phyloP scores from a whole-genome alignment of 2,888 invertebrate species.

The Macrosoma leucophasiata region DNA sequence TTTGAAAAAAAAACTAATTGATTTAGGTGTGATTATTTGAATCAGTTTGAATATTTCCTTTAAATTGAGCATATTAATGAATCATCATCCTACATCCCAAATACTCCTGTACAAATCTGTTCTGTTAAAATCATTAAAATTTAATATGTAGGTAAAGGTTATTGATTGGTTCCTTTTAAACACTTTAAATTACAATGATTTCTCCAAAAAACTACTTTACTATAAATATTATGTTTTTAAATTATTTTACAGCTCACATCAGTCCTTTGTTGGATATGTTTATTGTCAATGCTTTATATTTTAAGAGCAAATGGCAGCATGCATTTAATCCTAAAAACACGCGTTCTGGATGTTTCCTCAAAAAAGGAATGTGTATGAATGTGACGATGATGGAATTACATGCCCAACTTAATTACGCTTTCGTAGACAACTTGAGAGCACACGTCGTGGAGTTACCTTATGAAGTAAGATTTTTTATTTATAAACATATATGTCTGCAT shows the following conservation, averaged over 20 bases:
- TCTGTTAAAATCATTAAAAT: too few species aligned
- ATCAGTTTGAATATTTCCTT: too few species aligned
- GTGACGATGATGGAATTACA: constrained; percentile 78
- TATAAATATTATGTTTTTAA: neutral
- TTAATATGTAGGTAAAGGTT: too few species aligned
- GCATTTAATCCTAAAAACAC: constrained; percentile 73
- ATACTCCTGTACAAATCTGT: too few species aligned
- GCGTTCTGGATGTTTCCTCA: constrained; percentile 69
- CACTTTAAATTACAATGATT: too few species aligned
- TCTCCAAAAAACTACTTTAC: neutral
- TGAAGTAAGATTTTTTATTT: constrained; percentile 54
- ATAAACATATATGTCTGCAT: too few species aligned
- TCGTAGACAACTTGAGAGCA: constrained; percentile 72
- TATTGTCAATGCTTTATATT: constrained; percentile 79
- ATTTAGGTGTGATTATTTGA: too few species aligned
- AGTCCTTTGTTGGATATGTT: constrained; percentile 66
- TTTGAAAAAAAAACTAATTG: too few species aligned
- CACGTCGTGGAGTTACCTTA: constrained; percentile 81
- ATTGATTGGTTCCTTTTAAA: too few species aligned
- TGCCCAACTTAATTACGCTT: constrained; percentile 73
- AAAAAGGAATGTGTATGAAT: constrained; percentile 54
- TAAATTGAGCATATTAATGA: too few species aligned
- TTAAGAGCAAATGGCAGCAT: constrained; percentile 78
- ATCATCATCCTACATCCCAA: too few species aligned
- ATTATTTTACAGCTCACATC: constrained; percentile 50